Percentiles rank a stretch among this genome's conserved stretches.
These are phyloP conservation scores for Micrasema longulum DNA, from an alignment of 1,140 invertebrate genomes.

Conservation along the genomic window DNA sequence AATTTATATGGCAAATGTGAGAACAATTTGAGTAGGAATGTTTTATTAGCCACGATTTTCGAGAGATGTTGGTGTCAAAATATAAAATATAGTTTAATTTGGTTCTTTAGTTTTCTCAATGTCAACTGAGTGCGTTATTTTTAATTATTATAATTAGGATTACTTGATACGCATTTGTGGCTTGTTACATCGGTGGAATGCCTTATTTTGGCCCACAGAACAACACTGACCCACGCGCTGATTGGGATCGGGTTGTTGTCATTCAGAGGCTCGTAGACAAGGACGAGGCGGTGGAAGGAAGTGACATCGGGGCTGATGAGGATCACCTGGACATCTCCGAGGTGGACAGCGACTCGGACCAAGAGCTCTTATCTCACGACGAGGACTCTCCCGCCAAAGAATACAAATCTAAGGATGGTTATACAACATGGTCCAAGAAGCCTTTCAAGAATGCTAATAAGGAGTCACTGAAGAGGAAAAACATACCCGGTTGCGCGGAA, in stretches of 20 bases:
- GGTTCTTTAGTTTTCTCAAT: no score
- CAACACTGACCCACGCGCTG: conserved; percentile 65
- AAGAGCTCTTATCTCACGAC: conserved; percentile 58
- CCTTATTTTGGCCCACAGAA: conserved; percentile 64
- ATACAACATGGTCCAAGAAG: conserved; percentile 47
- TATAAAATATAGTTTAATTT: no score
- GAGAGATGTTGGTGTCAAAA: no score
- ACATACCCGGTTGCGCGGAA: conserved; percentile 39
- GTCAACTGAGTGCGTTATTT: no score
- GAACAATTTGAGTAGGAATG: no score
- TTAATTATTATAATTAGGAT: no score
- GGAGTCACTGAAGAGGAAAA: conserved; percentile 46
- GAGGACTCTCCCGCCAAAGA: conserved; percentile 56
- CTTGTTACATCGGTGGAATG: conserved; percentile 50
- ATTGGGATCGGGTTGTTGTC: conserved; percentile 66
- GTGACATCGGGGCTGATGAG: conserved; percentile 62
- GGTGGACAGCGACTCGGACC: conserved; percentile 62
- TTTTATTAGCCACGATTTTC: no score
- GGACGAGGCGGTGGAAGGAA: conserved; percentile 63
- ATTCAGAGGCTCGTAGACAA: conserved; percentile 66
- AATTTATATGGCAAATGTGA: no score
- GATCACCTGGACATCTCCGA: conserved; percentile 62
- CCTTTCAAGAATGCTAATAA: conserved; percentile 6
- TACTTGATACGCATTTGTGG: conserved; percentile 1
- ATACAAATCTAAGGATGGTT: conserved; percentile 59